phyloP scores from a whole-genome alignment of 2,797 vertebrate species.

The Hipposideros larvatus region DNA sequence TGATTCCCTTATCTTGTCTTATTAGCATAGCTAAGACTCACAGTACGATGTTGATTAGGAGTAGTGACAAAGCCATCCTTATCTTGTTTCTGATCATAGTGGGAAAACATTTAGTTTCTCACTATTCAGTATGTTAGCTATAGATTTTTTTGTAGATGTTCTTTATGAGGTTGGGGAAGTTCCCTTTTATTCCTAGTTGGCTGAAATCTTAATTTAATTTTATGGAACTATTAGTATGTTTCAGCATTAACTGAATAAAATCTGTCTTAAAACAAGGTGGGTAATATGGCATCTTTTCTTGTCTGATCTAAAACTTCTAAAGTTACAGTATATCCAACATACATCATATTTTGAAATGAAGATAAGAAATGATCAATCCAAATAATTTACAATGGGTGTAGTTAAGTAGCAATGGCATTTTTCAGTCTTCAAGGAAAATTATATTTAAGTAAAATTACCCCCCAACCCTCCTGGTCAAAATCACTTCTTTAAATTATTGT shows the following conservation, averaged over 20 bases:
- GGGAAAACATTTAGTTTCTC: not conserved
- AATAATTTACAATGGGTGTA: not conserved
- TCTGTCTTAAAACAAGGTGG: not conserved
- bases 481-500: not conserved
- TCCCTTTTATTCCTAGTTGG: not conserved
- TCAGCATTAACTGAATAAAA: not conserved
- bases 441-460: not conserved
- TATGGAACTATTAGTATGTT: not conserved
- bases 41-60: not conserved
- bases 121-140: not conserved
- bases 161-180: not conserved
- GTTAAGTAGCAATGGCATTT: conserved; percentile 11
- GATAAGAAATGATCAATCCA: not conserved
- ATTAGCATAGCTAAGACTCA: not conserved
- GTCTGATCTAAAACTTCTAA: conserved; percentile 32
- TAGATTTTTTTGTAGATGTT: not conserved
- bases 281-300: not conserved
- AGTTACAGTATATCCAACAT: not conserved
- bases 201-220: conserved; percentile 14
- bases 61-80: not conserved
- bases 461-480: not conserved
- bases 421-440: not conserved
- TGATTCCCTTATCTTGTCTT: not conserved
- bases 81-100: not conserved
- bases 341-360: conserved; percentile 17